Conservation (phyloP, 2,888 invertebrate species). For the Melipona bicolor region DNA sequence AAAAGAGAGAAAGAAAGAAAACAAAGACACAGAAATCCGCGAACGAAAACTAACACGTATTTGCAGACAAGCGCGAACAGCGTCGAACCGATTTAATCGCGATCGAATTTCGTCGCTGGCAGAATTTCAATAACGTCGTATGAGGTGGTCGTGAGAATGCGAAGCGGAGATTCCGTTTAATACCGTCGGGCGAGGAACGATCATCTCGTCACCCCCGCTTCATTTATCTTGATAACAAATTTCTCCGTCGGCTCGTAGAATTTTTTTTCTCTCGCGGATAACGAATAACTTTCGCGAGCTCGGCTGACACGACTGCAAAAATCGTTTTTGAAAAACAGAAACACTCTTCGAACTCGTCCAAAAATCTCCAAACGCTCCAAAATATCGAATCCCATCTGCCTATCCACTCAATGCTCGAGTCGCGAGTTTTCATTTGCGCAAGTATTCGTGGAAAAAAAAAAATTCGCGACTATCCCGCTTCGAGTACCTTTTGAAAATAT, state of each 20-base stretch:
- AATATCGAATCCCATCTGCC: no score
- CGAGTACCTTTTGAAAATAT: no score
- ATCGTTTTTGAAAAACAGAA: no score
- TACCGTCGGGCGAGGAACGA: not conserved
- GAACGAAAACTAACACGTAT: not conserved
- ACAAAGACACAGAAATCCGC: not conserved
- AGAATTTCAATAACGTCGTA: conserved; percentile 21
- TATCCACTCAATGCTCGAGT: no score
- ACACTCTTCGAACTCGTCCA: no score
- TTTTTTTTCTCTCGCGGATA: not conserved
- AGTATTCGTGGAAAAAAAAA: no score
- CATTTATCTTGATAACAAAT: conserved; percentile 26
- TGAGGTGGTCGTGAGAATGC: not conserved
- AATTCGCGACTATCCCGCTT: no score
- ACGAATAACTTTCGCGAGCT: not conserved
- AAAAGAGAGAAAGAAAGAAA: no score
- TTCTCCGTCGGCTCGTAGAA: not conserved
- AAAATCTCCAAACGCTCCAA: no score
- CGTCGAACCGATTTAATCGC: conserved; percentile 33
- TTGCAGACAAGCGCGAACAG: conserved; percentile 11
- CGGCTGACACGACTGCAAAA: no score
- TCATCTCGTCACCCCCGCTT: not conserved
- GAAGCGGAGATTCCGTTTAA: conserved; percentile 15
- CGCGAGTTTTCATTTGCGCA: no score
- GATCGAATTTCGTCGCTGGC: conserved; percentile 31